A percentile compares a stretch with the other conserved stretches of the same genome.
Evolutionary conservation across 2,113 vertebrate species (phyloP).

Genomic region (Physeter macrocephalus): DNA sequence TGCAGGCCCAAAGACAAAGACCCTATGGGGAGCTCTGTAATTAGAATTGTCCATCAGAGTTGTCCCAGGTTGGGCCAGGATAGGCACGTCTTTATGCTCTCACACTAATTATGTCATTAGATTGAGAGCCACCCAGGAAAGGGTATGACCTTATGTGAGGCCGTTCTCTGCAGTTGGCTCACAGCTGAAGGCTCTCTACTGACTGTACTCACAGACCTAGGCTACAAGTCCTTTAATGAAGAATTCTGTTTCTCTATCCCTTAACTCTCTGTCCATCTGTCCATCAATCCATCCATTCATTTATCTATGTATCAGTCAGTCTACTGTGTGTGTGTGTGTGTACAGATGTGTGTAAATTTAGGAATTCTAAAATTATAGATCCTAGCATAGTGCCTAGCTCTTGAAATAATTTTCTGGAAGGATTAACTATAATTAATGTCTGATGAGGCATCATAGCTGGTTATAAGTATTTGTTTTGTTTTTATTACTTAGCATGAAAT

Average conservation of each 20-base stretch:
- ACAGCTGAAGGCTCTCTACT: neutral
- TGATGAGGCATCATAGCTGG: neutral
- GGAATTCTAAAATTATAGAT: neutral
- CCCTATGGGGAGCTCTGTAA: neutral
- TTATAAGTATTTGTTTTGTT: slow-evolving; percentile 30
- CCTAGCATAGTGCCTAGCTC: neutral
- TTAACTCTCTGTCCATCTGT: neutral
- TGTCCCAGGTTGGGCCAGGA: neutral
- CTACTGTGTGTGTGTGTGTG: neutral
- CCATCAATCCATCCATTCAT: neutral
- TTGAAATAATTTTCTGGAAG: neutral
- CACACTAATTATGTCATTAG: neutral
- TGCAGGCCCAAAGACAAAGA: neutral
- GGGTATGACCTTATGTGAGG: neutral
- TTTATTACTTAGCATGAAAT: neutral
- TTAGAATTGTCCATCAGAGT: neutral
- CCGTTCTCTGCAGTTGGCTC: neutral
- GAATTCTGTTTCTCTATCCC: neutral
- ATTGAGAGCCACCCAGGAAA: neutral
- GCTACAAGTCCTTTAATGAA: neutral
- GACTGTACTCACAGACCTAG: neutral
- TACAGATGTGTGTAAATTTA: neutral
- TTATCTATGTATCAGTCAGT: neutral
- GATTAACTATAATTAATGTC: neutral
- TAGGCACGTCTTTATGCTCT: neutral